Evolutionary conservation across 2,888 invertebrate genomes (phyloP), one percentile per base, ranked within the genome.

Genomic region (Erebia aethiops): DNA sequence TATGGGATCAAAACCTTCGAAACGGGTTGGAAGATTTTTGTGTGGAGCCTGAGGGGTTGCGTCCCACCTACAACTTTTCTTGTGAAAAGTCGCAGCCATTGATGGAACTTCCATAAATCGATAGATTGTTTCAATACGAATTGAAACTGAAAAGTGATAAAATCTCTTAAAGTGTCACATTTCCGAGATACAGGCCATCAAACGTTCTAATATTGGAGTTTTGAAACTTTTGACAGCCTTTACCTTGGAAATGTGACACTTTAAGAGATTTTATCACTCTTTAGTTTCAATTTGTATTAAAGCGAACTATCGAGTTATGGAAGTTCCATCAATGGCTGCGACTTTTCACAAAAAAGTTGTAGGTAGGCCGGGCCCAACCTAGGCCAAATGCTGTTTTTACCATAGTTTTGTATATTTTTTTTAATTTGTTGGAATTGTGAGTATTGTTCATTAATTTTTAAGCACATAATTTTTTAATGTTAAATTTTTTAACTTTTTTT

Each of bases 21-120:
- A 57, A 57, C 57, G 57, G 57, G 57, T 57, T 57, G 57, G 57
- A 57, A 57, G 57, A 57, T 57, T 57, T 57, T 57, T 57, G 57
- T 57, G 57, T 57, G 57, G 35, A 57, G 57, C 57, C 57, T 57
- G 57, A 57, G 57, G 57, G 57, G 57, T 57, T 57, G 57, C 57
- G 57, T 57, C 57, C 57, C 57, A 35, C 57, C 57, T 57, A 57
- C 57, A 57, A 57, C 57, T 57, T 57, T 57, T 57, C 57, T 57
- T 57, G 57, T 26, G 52, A 57, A 57, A 57, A 57, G 21, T 26
- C 54, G 54, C 10, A 56, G 54, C 54, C 54, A 56, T 56, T 56
- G 54, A 56, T 56, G 54, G 54, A 56, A 56, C 54, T 56, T 56
- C 54, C 21, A 56, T 56, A 56, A 56, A 56, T 21, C 54, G 54